A percentile compares a stretch with the other conserved stretches of the same genome.
Conservation (phyloP, 64 coral and sea anemone genomes). For the Montipora sp. region DNA sequence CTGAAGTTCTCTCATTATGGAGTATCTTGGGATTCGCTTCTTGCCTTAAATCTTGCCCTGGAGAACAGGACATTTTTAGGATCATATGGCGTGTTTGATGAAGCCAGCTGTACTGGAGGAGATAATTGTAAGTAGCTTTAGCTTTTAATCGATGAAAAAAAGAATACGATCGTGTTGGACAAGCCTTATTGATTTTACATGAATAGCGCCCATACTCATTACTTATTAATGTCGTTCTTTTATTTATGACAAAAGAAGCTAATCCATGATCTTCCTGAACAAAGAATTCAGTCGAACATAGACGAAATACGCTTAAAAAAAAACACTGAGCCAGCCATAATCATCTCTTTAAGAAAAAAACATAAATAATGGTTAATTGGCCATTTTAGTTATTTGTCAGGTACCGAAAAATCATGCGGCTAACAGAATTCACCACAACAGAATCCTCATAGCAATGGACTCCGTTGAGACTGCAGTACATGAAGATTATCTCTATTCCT, state of each 20-base stretch:
- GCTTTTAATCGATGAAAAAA: too few relatives aligned
- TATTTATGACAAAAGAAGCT: too few relatives aligned
- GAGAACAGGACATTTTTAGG: neutral
- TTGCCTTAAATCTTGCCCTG: neutral
- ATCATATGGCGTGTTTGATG: neutral
- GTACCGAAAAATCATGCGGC: neutral
- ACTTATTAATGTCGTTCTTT: too few relatives aligned
- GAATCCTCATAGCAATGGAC: neutral
- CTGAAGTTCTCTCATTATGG: neutral
- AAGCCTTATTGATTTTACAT: too few relatives aligned
- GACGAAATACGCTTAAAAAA: too few relatives aligned
- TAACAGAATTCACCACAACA: neutral
- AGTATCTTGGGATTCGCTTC: neutral
- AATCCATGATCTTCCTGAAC: too few relatives aligned
- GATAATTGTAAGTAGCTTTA: neutral
- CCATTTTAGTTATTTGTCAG: slow-evolving; percentile 27
- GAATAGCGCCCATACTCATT: too few relatives aligned
- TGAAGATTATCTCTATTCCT: slow-evolving; percentile 7
- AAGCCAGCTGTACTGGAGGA: neutral
- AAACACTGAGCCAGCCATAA: too few relatives aligned
- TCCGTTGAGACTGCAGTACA: neutral
- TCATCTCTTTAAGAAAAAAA: too few relatives aligned
- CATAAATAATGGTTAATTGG: neutral
- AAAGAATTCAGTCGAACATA: too few relatives aligned
- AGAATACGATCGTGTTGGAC: too few relatives aligned